Conservation (phyloP, 1,140 invertebrate species). For the Ylistrum balloti region DNA sequence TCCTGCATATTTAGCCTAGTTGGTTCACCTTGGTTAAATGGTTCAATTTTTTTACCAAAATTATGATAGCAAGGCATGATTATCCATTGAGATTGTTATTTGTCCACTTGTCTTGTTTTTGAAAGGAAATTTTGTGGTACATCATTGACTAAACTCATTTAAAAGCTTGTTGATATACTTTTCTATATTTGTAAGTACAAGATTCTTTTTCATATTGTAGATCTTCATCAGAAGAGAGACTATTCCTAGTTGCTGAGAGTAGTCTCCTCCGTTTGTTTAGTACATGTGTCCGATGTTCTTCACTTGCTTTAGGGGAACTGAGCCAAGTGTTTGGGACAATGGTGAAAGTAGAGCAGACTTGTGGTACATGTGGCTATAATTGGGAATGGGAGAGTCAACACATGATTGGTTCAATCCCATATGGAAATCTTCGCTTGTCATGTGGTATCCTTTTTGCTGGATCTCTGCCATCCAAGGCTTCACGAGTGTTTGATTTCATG, state of each 20-base stretch:
- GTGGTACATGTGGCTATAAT: not conserved
- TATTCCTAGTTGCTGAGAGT: not conserved
- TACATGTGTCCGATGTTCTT: not conserved
- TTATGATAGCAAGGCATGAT: too few relatives aligned
- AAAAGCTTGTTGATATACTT: too few relatives aligned
- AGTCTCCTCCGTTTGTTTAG: not conserved
- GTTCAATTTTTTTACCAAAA: too few relatives aligned
- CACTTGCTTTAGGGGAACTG: not conserved
- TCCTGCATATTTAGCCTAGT: too few relatives aligned
- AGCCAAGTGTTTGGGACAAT: not conserved
- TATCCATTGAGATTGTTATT: too few relatives aligned
- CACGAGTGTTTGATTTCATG: conserved; percentile 48
- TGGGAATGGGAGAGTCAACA: not conserved
- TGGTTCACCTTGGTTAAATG: too few relatives aligned
- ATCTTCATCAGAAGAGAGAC: not conserved
- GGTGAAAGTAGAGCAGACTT: not conserved
- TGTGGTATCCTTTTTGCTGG: conserved; percentile 48
- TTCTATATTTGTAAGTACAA: too few relatives aligned
- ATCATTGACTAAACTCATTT: too few relatives aligned
- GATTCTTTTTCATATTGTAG: not conserved
- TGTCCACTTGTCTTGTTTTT: too few relatives aligned
- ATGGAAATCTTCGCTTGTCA: not conserved
- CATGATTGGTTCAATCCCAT: not conserved
- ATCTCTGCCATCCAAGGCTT: conserved; percentile 45
- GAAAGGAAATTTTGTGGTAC: too few relatives aligned